Evolutionary conservation across 1,140 invertebrate genomes (phyloP).

Genomic region (Physella acuta): DNA sequence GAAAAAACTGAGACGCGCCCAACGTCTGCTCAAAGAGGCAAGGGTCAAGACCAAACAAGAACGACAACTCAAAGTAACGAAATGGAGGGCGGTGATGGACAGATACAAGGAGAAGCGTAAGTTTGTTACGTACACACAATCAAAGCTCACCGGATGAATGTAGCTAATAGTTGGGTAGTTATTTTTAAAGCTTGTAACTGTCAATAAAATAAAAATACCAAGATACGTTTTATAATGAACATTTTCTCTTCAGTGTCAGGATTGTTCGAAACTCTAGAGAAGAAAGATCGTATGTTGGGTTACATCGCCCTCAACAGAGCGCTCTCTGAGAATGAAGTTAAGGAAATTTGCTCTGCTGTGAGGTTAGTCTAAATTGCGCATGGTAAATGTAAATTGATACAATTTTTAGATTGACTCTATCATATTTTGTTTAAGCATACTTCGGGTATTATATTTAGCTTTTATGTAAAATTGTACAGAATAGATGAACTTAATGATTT

Average conservation of each 20-base stretch:
- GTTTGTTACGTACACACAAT: no score
- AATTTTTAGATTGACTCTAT: no score
- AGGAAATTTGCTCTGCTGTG: conserved; percentile 12
- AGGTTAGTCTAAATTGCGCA: no score
- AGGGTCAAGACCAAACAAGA: neutral
- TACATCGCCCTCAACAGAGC: conserved; percentile 7
- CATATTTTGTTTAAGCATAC: no score
- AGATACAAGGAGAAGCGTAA: conserved; percentile 14
- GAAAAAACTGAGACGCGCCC: conserved; percentile 19
- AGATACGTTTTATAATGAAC: neutral
- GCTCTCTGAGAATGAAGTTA: conserved; percentile 15
- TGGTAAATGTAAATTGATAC: no score
- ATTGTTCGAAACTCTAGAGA: neutral
- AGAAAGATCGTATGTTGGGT: conserved; percentile 3
- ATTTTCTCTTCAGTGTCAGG: neutral
- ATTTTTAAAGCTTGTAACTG: neutral
- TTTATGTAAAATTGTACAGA: no score
- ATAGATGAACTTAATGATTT: no score
- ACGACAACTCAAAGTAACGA: neutral
- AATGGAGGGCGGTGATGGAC: conserved; percentile 1
- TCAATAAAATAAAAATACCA: neutral
- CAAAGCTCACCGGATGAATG: no score
- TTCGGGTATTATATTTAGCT: no score
- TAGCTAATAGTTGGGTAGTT: no score
- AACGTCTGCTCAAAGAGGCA: conserved; percentile 12